Evolutionary conservation across 2,797 vertebrate genomes (phyloP), one percentile per base, ranked within the genome.

Genomic region (Sebastes miniatus): DNA sequence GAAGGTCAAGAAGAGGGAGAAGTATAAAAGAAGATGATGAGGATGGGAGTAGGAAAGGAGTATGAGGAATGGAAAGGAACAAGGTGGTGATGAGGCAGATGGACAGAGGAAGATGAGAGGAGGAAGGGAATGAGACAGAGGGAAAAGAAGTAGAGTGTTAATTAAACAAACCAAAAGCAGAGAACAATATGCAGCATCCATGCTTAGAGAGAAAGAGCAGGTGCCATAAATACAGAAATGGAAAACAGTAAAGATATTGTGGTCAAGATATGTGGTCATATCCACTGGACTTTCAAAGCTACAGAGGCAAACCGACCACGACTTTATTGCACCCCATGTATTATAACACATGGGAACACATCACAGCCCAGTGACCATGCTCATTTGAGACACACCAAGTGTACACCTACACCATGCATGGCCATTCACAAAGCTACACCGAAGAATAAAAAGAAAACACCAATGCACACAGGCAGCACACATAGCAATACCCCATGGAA

Each of bases 361-460:
- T 52, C 39, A 59, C 62, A 83, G 64, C 69, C 74, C 69, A 52
- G 0, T 69, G 68, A 34, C 76, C 84, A 81, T 74, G 83, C 80
- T 76, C 20, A 62, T 25, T 9, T 29, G 10, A 74, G 22, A 76
- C 73, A 84, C 80, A 31, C 18, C 69, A 68, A 54, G 69, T 61
- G 24, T 22, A 69, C 34, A 81, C 59, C 76, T 14, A 76, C 69
- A 87, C 71, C 92, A 92, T 90, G 91, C 91, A 90, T 8, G 8
- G 57, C 73, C 79, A 84, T 72, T 71, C 69, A 89, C 74, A 74
- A 73, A 83, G 69, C 74, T 69, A 59, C 61, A 70, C 57, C 18
- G 14, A 58, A 36, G 29, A 67, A 64, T 36, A 76, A 63, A 72
- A 69, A 74, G 4, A 69, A 63, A 68, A 67, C 68, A 47, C 65